Conservation (phyloP, 92 coral and sea anemone genomes). For the Blastomussa wellsi region DNA sequence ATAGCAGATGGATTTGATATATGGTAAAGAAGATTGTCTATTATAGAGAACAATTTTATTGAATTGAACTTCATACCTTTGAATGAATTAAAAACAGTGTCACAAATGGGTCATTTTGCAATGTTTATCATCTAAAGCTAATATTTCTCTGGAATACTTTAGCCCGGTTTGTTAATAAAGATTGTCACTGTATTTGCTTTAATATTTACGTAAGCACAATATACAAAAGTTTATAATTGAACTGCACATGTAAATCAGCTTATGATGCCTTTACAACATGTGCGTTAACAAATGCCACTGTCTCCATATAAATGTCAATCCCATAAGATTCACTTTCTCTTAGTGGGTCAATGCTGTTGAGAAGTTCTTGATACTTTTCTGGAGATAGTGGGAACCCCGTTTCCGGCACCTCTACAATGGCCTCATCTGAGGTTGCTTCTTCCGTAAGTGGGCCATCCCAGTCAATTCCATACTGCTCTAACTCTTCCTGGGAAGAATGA, state of each 20-base stretch:
- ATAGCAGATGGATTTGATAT: too few species aligned
- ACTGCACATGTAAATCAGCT: conserved; percentile 5
- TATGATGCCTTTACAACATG: conserved; percentile 36
- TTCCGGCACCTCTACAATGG: conserved; percentile 44
- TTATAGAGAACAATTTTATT: too few species aligned
- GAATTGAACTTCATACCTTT: too few species aligned
- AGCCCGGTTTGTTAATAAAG: too few species aligned
- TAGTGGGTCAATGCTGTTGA: conserved; percentile 49
- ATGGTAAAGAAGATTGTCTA: too few species aligned
- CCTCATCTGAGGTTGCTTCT: conserved; percentile 21
- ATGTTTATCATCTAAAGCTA: too few species aligned
- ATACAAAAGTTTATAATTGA: conserved; percentile 23
- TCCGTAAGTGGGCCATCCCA: conserved; percentile 64
- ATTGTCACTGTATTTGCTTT: background rate
- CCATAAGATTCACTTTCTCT: conserved; percentile 49
- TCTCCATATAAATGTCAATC: conserved; percentile 53
- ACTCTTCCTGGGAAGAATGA: conserved; percentile 44
- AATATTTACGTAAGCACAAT: conserved; percentile 16
- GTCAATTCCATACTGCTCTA: conserved; percentile 57
- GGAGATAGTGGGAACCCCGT: conserved; percentile 44
- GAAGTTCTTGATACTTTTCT: conserved; percentile 43
- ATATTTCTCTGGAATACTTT: too few species aligned
- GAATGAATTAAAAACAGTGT: too few species aligned
- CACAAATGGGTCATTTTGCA: too few species aligned
- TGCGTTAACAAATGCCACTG: conserved; percentile 36